Base-by-base conservation (phyloP, 2,888 invertebrate species). In the Drosophila falleni region DNA sequence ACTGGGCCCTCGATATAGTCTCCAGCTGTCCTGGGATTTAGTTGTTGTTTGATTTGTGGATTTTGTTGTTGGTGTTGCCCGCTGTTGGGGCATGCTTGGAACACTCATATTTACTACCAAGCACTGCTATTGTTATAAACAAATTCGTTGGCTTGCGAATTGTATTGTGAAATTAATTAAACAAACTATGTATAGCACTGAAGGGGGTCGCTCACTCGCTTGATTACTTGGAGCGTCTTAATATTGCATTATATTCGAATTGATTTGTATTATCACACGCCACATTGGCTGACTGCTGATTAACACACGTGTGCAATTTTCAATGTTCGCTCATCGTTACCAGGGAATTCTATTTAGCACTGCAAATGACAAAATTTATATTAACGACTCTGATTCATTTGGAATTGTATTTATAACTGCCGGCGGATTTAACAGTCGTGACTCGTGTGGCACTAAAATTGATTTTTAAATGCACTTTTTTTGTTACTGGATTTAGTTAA, bases 31-130 rank as follows among this genome's bases (percentile, higher is more conserved):
- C 47, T 56, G 74, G 37, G 13, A 16, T 56, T 51, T 42, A 13
- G 55, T 35, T 62, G 47, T 46, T 31, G 19, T 35, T 29, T 13
- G 13, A 13, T n/a, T 35, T 53, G 54, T 35, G 51, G 29, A 70
- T 42, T 55, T 71, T 49, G 53, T 61, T 64, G 63, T 66, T 56
- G 46, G 50, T 44, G 73, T 59, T 75, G 87, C 84, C 87, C 89
- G 72, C 87, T 67, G 84, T 65, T 69, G 91, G 89, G 90, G 82
- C 77, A 74, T 64, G 63, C 74, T 84, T 79, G 81, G 78, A 80
- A 87, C 90, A 91, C 90, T 90, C 90, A 90, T 90, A 74, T 86
- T 83, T 78, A 89, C 75, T 78, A 81, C 68, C 68, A 72, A 65
- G 46, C 74, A 68, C 67, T 63, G 71, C 64, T 72, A 69, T 87